phyloP scores from a whole-genome alignment of 2,888 invertebrate genomes.

The Tricholauxania praeusta region DNA sequence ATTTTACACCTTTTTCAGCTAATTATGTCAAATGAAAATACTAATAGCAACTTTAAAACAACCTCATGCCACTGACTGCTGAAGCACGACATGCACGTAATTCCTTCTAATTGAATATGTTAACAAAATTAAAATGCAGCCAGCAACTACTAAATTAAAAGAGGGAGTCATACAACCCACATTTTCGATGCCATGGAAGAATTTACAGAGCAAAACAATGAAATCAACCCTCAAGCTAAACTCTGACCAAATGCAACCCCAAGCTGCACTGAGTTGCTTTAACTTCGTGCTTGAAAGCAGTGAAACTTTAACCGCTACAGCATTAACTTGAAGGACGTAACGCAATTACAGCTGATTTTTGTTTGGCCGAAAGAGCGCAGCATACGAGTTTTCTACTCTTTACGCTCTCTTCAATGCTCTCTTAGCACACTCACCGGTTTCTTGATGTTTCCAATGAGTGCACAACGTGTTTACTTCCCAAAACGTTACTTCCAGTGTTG shows the following conservation, averaged over 20 bases:
- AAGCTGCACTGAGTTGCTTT: no score
- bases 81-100: slow-evolving; percentile 11
- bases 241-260: no score
- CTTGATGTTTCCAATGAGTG: slow-evolving; percentile 35
- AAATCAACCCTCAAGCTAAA: not conserved
- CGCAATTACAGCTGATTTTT: not conserved
- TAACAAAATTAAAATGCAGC: slow-evolving; percentile 20
- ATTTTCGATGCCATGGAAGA: not conserved
- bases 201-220: not conserved
- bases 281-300: no score
- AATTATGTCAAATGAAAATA: no score
- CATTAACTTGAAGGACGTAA: no score
- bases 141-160: slow-evolving; percentile 12
- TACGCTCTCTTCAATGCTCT: not conserved
- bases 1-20: no score
- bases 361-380: not conserved
- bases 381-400: not conserved
- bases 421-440: slow-evolving; percentile 11
- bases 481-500: not conserved
- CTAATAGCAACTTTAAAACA: not conserved
- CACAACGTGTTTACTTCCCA: slow-evolving; percentile 28
- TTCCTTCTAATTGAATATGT: slow-evolving; percentile 17
- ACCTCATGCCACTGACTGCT: not conserved
- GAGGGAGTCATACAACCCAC: no score
- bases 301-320: no score